Evolutionary conservation across 2,888 invertebrate genomes (phyloP).

Genomic region (Ypsolopha scabrella): DNA sequence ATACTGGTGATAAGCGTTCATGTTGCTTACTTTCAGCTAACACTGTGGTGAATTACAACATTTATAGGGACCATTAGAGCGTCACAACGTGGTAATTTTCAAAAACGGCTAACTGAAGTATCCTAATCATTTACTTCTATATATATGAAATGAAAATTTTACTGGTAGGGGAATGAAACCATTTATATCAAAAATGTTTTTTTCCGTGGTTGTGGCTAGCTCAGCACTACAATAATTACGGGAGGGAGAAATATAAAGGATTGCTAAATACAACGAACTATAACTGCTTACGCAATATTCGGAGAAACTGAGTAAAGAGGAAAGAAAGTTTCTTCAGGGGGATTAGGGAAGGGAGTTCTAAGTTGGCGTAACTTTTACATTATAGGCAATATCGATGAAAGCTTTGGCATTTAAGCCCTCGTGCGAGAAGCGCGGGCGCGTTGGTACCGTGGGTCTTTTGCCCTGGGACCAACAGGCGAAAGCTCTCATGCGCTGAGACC

Average conservation of each 20-base stretch:
- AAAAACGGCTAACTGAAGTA: too few relatives aligned
- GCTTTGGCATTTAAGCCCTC: constrained; percentile 20
- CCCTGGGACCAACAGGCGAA: constrained; percentile 33
- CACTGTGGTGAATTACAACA: too few relatives aligned
- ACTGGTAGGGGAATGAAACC: not conserved
- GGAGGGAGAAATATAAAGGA: not conserved
- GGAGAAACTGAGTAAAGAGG: constrained; percentile 26
- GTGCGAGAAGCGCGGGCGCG: constrained; percentile 25
- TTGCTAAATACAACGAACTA: not conserved
- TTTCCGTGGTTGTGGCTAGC: not conserved
- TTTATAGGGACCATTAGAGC: too few relatives aligned
- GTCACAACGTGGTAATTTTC: too few relatives aligned
- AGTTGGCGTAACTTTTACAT: constrained; percentile 50
- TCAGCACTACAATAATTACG: not conserved
- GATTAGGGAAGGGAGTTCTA: constrained; percentile 42
- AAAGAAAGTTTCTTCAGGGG: constrained; percentile 34
- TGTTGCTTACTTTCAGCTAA: not conserved
- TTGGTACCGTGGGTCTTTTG: constrained; percentile 16
- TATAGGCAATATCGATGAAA: constrained; percentile 44
- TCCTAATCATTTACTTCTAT: too few relatives aligned
- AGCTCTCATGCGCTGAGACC: constrained; percentile 35
- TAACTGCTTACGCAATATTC: constrained; percentile 17
- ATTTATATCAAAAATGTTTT: not conserved
- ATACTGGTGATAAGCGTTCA: not conserved
- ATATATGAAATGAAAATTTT: too few relatives aligned